Base-by-base conservation (phyloP, 2,888 invertebrate species). In the Hydriomena furcata region DNA sequence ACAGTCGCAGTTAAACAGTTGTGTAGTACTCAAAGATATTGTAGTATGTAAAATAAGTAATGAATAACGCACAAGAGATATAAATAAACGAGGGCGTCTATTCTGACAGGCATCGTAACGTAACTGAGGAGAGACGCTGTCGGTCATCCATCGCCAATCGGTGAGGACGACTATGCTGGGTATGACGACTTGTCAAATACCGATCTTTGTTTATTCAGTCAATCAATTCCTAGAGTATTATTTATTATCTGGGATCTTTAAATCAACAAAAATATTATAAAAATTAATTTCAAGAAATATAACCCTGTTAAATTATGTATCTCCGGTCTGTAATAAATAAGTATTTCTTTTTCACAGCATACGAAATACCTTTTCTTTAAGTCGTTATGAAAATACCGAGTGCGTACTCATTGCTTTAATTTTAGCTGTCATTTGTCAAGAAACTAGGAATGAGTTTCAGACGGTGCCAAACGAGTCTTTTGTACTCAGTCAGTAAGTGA, bases 401-500 rank as follows among this genome's bases (percentile, higher is more conserved):
- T 60, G 55, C 52, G 41, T 55, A 70, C 66, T 73, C 77, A 73
- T 71, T 71, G 74, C 70, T 78, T 76, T 85, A 84, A 80, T 82
- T 83, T 82, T 84, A 84, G 81, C 72, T 66, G 73, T 79, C 77
- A 79, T 82, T 83, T 82, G 80, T 82, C 79, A 72, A 80, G 59
- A 66, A 71, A 63, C 60, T 64, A 67, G 66, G 63, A 73, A 76
- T 76, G 76, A 73, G 75, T 75, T 65, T 69, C 66, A 63, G 70
- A 59, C 66, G 64, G 68, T 84, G 83, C 81, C 85, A 83, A 86
- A 78, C 70, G 58, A 64, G 65, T 76, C 80, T 84, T 82, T 82
- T 82, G 82, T 84, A 71, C 71, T 76, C 66, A 63, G 57, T 60
- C 58, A 46, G 56, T 58, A 54, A 58, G 61, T 80, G 81, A 82